Base-by-base conservation (phyloP, 2,113 vertebrate genomes). In the Damaliscus lunatus region DNA sequence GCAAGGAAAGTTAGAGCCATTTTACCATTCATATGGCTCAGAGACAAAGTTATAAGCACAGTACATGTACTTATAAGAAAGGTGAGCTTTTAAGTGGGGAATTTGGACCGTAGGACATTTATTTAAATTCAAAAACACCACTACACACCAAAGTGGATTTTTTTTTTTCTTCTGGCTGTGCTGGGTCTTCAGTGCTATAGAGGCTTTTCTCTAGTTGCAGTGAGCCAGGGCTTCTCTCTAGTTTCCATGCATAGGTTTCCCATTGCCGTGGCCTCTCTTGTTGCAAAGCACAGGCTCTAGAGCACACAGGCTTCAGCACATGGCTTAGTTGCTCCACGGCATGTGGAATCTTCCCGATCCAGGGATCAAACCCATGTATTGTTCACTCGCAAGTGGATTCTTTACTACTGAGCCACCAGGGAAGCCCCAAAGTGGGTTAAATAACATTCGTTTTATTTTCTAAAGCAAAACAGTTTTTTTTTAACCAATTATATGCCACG, bases 1-100 rank as follows among this genome's bases (percentile, higher is more conserved):
- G 98, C 94, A 98, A 94, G 98, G 91, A 97, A 92, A 96, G 60
- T 52, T 96, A 91, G 62, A 92, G 81, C 33, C 74, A 64, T 89
- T 82, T 91, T 85, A 27, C 0, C 93, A 53, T 94, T 95, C 96
- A 92, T 85, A 83, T 19, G 1, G 1, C 59, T 87, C 88, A 59
- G 91, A 98, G 83, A 81, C 93, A 96, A 98, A 57, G 29, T 48
- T 93, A 78, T 96, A 91, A 67, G 52, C 31, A 36, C 60, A 86
- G 87, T 90, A 23, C 19, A 23, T 87, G 55, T 62, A 85, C 94
- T 98, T 94, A 43, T 27, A 95, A 57, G 87, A 93, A 62, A 33
- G 36, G 19, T 3, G 1, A 53, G 29, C 77, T 88, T 67, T 84
- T 85, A 25, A 53, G 7, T 10, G 81, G 57, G 13, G 31, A 74